Evolutionary conservation across 2,888 invertebrate species (phyloP), one percentile per base, ranked within the genome.

Genomic region (Andrena chrysosceles): DNA sequence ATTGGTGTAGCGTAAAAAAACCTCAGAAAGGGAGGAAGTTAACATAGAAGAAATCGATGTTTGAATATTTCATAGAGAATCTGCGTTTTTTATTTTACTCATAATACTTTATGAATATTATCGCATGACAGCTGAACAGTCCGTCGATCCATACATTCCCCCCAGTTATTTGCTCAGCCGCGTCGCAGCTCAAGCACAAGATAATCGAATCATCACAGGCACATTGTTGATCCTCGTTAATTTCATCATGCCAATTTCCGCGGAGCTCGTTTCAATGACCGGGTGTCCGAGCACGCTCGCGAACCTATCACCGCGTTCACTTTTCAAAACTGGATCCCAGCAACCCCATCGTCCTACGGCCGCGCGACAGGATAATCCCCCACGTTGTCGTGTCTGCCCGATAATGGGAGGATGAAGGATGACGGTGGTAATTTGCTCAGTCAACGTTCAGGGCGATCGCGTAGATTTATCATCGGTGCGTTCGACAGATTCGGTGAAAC

Each of bases 331-430:
- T 23, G 33, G 4, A 2, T 59, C 42, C 13, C 8, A 20, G 42
- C 26, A 62, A 56, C 67, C 71, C 56, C 31, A 0, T 68, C 26
- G 6, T 42, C 31, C 71, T 31, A 67, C n/a, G 64, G 23, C 10
- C 69, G 33, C 48, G 31, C 73, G 10, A 63, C 64, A 16, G 49
- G 31, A 64, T 64, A 59, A 72, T 64, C 68, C 49, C 66, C 52
- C 74, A 13, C 13, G 62, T 35, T 62, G 33, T 48, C 23, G 54
- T n/a, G 60, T 72, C 59, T 26, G 64, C 48, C 54, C 48, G 84
- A 69, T 84, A 69, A 84, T 75, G 59, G 67, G 67, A 72, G 54
- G 70, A 77, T 74, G 77, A 74, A 74, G 75, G 83, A 85, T 83
- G 68, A 49, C 66, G 70, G 52, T 77, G 74, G 77, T 80, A 83